Conservation (phyloP, 2,113 vertebrate genomes). For the Lontra canadensis region DNA sequence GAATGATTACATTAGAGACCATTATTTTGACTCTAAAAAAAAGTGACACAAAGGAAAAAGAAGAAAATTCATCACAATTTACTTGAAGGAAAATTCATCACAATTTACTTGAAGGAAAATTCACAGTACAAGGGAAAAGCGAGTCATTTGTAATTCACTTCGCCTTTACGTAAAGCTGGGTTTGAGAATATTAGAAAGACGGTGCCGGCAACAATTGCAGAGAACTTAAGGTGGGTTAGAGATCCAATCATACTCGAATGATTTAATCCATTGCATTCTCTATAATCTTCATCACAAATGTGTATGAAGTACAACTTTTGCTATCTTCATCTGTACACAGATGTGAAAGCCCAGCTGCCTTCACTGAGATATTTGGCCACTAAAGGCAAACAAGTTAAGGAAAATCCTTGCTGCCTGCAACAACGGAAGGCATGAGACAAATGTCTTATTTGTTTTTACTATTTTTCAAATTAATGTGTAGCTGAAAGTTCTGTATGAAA, state of each 20-base stretch:
- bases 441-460: background rate
- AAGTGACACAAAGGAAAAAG: background rate
- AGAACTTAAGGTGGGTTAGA: too few relatives aligned
- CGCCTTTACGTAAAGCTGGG: accelerated
- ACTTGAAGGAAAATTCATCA: background rate
- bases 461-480: background rate
- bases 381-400: too few relatives aligned
- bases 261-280: background rate
- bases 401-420: too few relatives aligned
- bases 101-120: background rate
- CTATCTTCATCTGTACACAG: background rate
- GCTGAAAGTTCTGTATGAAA: background rate
- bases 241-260: accelerated
- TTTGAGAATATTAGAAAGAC: background rate
- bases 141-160: background rate
- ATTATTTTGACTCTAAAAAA: background rate
- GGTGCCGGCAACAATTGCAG: background rate
- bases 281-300: background rate
- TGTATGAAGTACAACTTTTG: too few relatives aligned
- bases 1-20: background rate
- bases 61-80: background rate
- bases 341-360: too few relatives aligned
- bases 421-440: background rate
- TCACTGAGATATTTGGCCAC: background rate
- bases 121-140: background rate